Evolutionary conservation across 2,113 vertebrate genomes (phyloP).

Genomic region (Corvus hawaiiensis): DNA sequence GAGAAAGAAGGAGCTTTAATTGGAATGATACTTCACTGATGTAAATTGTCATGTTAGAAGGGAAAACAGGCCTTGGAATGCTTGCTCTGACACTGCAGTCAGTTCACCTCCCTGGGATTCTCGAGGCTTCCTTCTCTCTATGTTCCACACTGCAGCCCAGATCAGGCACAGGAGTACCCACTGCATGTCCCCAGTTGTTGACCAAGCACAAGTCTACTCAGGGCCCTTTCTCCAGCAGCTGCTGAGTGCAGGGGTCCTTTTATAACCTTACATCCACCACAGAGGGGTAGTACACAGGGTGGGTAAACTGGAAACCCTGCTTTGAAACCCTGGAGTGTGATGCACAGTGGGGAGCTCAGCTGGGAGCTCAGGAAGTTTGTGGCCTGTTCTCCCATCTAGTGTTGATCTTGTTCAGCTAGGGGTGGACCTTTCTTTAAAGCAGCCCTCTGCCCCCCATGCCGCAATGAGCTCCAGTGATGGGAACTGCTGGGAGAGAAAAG

Average conservation of each 20-base stretch:
- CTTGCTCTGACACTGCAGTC: neutral
- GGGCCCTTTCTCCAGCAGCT: neutral
- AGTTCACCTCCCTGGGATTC: neutral
- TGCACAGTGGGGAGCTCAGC: neutral
- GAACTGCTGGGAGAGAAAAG: neutral
- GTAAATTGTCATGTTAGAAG: neutral
- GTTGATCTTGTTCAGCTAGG: neutral
- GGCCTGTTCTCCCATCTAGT: neutral
- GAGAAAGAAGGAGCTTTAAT: neutral
- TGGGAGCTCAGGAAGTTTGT: neutral
- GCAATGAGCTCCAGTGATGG: rapidly evolving
- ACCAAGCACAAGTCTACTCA: neutral
- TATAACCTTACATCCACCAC: neutral
- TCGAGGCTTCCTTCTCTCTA: neutral
- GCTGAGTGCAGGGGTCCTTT: neutral
- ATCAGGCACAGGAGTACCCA: neutral
- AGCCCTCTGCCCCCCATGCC: neutral
- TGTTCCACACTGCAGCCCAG: rapidly evolving
- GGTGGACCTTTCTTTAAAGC: neutral
- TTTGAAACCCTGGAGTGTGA: neutral
- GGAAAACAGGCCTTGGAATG: neutral
- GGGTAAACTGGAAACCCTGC: neutral
- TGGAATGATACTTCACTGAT: neutral
- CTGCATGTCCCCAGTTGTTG: rapidly evolving
- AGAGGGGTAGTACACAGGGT: neutral